These are phyloP conservation scores for Speoplatyrhinus poulsoni DNA, from an alignment of 2,113 vertebrate species.

Conservation along the genomic window DNA sequence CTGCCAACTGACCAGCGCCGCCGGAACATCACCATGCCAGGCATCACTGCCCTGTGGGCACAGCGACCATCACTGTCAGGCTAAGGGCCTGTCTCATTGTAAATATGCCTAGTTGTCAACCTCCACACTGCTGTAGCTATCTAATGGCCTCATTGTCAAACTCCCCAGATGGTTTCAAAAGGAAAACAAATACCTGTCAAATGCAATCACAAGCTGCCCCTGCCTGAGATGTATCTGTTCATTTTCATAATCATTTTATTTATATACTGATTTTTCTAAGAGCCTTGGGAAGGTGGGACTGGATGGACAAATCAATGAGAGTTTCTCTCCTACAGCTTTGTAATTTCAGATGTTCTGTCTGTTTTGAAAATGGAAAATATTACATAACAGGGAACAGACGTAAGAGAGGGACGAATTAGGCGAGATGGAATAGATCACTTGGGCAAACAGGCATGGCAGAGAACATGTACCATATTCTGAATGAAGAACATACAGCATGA, in stretches of 20 bases:
- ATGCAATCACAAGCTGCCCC: too few relatives aligned
- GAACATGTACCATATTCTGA: constrained; percentile 25
- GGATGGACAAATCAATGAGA: too few relatives aligned
- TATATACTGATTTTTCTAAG: too few relatives aligned
- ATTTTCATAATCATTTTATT: too few relatives aligned
- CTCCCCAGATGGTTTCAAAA: too few relatives aligned
- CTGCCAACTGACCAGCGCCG: constrained; percentile 99
- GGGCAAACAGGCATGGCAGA: constrained; percentile 27
- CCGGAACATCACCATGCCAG: constrained; percentile 98
- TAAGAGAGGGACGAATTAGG: constrained; percentile 19
- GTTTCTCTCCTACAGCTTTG: too few relatives aligned
- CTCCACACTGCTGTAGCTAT: not conserved
- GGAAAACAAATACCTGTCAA: too few relatives aligned
- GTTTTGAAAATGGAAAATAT: too few relatives aligned
- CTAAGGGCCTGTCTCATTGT: not conserved
- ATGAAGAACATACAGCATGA: not conserved
- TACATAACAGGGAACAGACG: constrained; percentile 20
- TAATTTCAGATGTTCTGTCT: too few relatives aligned
- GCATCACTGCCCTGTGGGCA: constrained; percentile 82
- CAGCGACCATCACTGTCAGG: constrained; percentile 9
- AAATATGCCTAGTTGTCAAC: constrained; percentile 1
- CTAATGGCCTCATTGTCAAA: not conserved
- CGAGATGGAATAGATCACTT: constrained; percentile 8
- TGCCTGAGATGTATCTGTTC: too few relatives aligned
- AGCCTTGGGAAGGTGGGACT: too few relatives aligned